Evolutionary conservation across 2,888 invertebrate species (phyloP).

Genomic region (Drosophila robusta): DNA sequence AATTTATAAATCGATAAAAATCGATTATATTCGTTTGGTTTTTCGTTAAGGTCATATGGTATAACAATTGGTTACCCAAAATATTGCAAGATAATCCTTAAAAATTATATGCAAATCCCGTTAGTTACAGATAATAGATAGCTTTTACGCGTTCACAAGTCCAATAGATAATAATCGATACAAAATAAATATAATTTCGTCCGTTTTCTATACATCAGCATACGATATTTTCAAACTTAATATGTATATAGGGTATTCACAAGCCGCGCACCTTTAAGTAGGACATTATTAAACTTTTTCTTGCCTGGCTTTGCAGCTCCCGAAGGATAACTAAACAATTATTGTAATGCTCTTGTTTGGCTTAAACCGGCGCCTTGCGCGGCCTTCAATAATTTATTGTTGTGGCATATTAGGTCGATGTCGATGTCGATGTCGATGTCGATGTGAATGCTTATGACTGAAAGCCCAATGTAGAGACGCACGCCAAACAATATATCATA

Average conservation of each 20-base stretch:
- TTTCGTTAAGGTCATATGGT: no score
- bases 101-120: no score
- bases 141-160: no score
- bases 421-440: constrained; percentile 7
- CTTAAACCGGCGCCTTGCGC: constrained; percentile 13
- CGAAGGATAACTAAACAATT: constrained; percentile 53
- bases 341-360: constrained; percentile 25
- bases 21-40: neutral
- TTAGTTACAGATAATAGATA: no score
- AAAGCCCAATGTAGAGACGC: constrained; percentile 29
- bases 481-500: constrained; percentile 67
- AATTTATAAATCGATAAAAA: neutral
- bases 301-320: constrained; percentile 3
- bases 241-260: neutral
- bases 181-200: no score
- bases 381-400: constrained; percentile 54
- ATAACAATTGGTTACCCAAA: no score
- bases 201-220: no score
- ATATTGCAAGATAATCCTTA: no score
- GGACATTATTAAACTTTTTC: neutral
- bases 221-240: no score
- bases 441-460: constrained; percentile 38
- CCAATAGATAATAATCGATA: no score
- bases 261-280: neutral
- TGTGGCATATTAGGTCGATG: constrained; percentile 30